Percentiles rank a stretch among this genome's conserved stretches.
phyloP scores from a whole-genome alignment of 2,888 invertebrate genomes.

The Caenorhabditis sp. region DNA sequence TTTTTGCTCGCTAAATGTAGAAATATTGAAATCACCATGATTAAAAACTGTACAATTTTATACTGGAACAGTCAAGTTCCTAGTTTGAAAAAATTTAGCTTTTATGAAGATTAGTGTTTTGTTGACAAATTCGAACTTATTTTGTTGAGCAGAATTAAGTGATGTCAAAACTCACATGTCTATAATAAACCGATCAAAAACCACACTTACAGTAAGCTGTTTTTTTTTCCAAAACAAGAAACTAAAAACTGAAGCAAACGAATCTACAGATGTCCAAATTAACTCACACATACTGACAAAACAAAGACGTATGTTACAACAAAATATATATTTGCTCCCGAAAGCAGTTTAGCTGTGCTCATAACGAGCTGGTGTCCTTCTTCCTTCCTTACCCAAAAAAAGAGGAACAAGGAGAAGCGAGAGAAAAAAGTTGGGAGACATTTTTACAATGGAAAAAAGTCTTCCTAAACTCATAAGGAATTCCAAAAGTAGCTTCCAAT shows the following conservation, averaged over 20 bases:
- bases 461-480: neutral
- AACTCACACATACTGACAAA: neutral
- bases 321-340: neutral
- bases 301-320: neutral
- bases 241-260: neutral
- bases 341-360: neutral
- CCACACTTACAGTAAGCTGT: too few relatives aligned
- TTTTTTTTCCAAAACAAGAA: too few relatives aligned
- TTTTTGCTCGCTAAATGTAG: too few relatives aligned
- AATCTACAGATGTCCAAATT: neutral
- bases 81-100: too few relatives aligned
- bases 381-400: neutral
- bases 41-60: too few relatives aligned
- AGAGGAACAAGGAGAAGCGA: neutral
- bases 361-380: slow-evolving; percentile 1
- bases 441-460: neutral
- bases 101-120: too few relatives aligned
- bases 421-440: neutral
- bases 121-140: too few relatives aligned
- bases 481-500: neutral
- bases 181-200: too few relatives aligned
- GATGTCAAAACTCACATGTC: too few relatives aligned
- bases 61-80: too few relatives aligned
- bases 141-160: too few relatives aligned
- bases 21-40: too few relatives aligned